Evolutionary conservation across 2,797 vertebrate genomes (phyloP), one percentile per base, ranked within the genome.

Genomic region (Neosilurus hyrtlii): DNA sequence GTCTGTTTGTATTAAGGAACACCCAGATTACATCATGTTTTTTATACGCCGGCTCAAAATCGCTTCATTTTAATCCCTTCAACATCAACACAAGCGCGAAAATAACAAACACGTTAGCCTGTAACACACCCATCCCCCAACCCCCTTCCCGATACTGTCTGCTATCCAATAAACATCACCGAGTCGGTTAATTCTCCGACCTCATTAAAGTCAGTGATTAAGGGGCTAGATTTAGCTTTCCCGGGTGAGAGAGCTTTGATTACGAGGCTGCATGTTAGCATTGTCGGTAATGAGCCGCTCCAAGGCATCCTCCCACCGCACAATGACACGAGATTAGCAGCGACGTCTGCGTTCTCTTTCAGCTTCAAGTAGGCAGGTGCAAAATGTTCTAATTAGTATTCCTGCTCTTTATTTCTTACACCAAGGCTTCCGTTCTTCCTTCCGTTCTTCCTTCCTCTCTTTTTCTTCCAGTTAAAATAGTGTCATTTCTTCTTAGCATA

Each of bases 191-290:
- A 84, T 83, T 82, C 37, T 72, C 54, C 66, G 65, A 80, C 66
- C 71, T 87, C 82, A 80, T 87, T 88, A 87, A 73, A 52, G 35
- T 56, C 30, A 65, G 78, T 84, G 79, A 86, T 86, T 83, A 84
- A 86, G 79, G 51, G 51, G 79, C 61, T 76, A 80, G 74, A 84
- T 86, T 83, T 83, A 86, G 84, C 43, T 77, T 72, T 83, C 81
- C 54, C 79, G 75, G 49, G 71, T 78, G 86, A 68, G 70, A 79
- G 54, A 35, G 49, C 80, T 35, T 80, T 87, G 86, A 86, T 88
- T 87, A 82, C 72, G 61, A 75, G 82, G 81, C 65, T 18, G 15
- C 22, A 61, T 61, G 30, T 85, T 85, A 83, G 65, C 81, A 54
- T 52, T 24, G 68, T 79, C 80, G 74, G 59, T 81, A 83, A 81